These are phyloP conservation scores for Brachionus rotundiformis DNA, from an alignment of 1,140 invertebrate species.

Conservation along the genomic window DNA sequence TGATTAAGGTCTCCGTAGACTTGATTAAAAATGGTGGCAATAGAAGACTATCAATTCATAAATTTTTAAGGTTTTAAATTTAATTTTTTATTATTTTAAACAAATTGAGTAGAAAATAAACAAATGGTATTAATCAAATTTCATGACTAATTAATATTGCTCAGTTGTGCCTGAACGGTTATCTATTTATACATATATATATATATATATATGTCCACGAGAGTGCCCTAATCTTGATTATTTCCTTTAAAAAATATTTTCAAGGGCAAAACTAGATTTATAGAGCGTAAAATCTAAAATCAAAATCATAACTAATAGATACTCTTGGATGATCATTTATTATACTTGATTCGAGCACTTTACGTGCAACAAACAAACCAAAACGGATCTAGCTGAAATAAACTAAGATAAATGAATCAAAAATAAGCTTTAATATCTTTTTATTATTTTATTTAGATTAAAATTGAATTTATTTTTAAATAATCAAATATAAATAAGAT, in stretches of 20 bases:
- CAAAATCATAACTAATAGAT: background rate
- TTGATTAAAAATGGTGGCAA: too few relatives aligned
- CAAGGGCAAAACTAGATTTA: background rate
- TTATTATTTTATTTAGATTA: too few relatives aligned
- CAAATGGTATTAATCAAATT: background rate
- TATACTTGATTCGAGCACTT: background rate
- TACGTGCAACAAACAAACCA: background rate
- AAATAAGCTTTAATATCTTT: too few relatives aligned
- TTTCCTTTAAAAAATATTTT: background rate
- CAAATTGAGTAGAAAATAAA: background rate
- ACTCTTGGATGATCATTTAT: background rate
- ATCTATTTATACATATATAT: too few relatives aligned
- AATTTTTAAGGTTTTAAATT: background rate
- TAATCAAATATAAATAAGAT: too few relatives aligned
- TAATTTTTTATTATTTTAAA: background rate
- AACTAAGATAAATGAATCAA: background rate
- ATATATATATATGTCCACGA: background rate
- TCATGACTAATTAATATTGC: background rate
- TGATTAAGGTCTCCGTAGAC: too few relatives aligned
- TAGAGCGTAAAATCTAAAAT: background rate
- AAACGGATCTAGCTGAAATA: background rate
- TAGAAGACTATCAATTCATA: too few relatives aligned
- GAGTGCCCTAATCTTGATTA: background rate
- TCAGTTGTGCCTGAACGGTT: background rate
- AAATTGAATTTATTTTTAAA: too few relatives aligned